A percentile compares a stretch with the other conserved stretches of the same genome.
Conservation (phyloP, 2,888 invertebrate species). For the Fissipunctia ypsillon region DNA sequence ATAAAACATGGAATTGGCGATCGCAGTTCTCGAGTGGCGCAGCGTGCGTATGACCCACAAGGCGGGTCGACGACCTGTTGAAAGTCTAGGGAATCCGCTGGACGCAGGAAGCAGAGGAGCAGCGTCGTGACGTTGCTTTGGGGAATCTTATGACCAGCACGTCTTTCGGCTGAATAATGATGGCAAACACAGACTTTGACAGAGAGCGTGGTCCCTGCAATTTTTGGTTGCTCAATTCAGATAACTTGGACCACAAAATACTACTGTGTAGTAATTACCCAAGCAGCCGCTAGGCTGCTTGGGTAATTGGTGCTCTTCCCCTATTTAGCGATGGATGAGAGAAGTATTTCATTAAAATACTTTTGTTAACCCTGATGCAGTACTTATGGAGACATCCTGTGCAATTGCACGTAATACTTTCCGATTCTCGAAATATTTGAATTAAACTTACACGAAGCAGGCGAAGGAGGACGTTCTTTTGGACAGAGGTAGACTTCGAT, state of each 20-base stretch:
- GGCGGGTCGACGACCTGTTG: not conserved
- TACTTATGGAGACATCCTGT: not conserved
- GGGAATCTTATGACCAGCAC: not conserved
- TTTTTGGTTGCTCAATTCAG: not conserved
- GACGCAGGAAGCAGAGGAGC: not conserved
- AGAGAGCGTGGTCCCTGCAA: not conserved
- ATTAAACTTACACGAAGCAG: slow-evolving; percentile 81
- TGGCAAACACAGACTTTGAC: not conserved
- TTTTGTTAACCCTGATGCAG: not conserved
- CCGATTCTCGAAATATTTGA: not conserved
- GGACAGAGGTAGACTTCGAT: slow-evolving; percentile 99
- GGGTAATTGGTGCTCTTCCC: too few species aligned
- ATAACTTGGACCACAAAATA: not conserved
- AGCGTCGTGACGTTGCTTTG: not conserved
- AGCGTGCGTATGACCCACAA: not conserved
- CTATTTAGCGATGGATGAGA: not conserved
- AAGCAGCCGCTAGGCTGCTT: not conserved
- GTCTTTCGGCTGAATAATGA: not conserved
- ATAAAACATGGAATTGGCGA: not conserved
- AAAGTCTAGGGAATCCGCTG: not conserved
- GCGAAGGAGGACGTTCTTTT: slow-evolving; percentile 91
- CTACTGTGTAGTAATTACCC: not conserved
- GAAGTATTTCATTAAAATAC: not conserved
- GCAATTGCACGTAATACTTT: not conserved
- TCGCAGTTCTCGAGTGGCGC: not conserved